Percentiles rank a stretch among this genome's conserved stretches.
Evolutionary conservation across 2,113 vertebrate species (phyloP).

Genomic region (Scomber scombrus): DNA sequence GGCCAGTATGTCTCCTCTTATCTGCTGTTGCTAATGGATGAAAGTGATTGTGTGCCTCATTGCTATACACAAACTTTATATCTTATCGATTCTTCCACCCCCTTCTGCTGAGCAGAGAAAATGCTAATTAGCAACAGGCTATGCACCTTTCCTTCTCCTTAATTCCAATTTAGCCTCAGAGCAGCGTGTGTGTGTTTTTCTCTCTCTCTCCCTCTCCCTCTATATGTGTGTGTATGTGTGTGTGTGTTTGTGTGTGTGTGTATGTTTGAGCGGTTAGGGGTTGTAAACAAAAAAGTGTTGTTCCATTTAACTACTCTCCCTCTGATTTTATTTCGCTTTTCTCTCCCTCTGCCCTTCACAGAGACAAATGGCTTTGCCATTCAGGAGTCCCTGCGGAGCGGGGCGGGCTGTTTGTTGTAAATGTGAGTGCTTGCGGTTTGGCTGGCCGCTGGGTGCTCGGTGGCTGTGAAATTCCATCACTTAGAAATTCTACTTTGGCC

Average conservation of each 20-base stretch:
- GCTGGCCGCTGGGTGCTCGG: constrained; percentile 68
- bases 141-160: constrained; percentile 78
- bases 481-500: constrained; percentile 83
- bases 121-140: constrained; percentile 92
- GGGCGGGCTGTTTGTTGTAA: constrained; percentile 80
- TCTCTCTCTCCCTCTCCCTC: not conserved
- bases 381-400: constrained; percentile 82
- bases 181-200: constrained; percentile 24
- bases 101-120: constrained; percentile 93
- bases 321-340: constrained; percentile 79
- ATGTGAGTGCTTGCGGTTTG: constrained; percentile 83
- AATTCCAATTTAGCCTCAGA: constrained; percentile 78
- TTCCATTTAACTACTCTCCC: constrained; percentile 79
- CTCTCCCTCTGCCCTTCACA: constrained; percentile 83
- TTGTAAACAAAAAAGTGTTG: constrained; percentile 91
- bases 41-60: constrained; percentile 86
- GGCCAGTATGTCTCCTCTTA: constrained; percentile 68
- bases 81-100: constrained; percentile 88
- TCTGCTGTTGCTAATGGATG: constrained; percentile 80
- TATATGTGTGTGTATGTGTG: constrained; percentile 36
- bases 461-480: constrained; percentile 85
- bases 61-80: constrained; percentile 92
- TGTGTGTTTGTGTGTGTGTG: constrained; percentile 25
- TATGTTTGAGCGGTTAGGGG: constrained; percentile 72
- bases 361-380: constrained; percentile 87